Evolutionary conservation across 2,888 invertebrate species (phyloP), one percentile per base, ranked within the genome.

Genomic region (Platycnemis pennipes): DNA sequence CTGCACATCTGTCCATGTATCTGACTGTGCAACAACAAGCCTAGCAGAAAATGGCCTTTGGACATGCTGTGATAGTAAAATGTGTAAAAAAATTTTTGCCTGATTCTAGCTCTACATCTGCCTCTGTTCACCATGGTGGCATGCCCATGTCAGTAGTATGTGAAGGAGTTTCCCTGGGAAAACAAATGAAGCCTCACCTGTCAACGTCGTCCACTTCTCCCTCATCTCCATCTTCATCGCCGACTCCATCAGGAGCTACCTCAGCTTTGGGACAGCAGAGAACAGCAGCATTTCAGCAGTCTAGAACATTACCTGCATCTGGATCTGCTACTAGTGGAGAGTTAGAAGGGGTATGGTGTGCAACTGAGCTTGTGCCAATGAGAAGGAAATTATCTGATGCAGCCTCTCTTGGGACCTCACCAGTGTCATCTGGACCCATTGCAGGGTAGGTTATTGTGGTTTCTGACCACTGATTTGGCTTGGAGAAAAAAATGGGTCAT

Each of bases 221-320:
- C 1, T 91, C 91, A 44, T 91, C 91, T 11, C 91, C 91, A 91
- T 91, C 91, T 63, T 91, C 91, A 63, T 91, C 91, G n/a, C 91
- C 91, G 8, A 91, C 91, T 56, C 91, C 56, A 56, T 89, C 91
- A 44, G 91, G 91, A 63, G 31, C 49, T 3, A 91, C 91, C 0
- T 91, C 91, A 56, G 91, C 37, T n/a, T 63, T 69, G 7, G 91
- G 91, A 2, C 91, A 44, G 44, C 91, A 91, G 44, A 91, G 91
- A 16, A 42, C 91, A 44, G 91, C 91, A 91, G 91, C 91, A 44
- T 91, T 91, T 91, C 91, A 91, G 13, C 91, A 91, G 19, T 91
- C 91, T 0, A 91, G 44, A 91, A n/a, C 63, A 69, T 26, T 91
- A 26, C 44, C 91, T 44, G 91, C 91, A 13, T 91, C 91, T 11